Conservation (phyloP, 2,888 invertebrate species). For the Monochamus alternatus region DNA sequence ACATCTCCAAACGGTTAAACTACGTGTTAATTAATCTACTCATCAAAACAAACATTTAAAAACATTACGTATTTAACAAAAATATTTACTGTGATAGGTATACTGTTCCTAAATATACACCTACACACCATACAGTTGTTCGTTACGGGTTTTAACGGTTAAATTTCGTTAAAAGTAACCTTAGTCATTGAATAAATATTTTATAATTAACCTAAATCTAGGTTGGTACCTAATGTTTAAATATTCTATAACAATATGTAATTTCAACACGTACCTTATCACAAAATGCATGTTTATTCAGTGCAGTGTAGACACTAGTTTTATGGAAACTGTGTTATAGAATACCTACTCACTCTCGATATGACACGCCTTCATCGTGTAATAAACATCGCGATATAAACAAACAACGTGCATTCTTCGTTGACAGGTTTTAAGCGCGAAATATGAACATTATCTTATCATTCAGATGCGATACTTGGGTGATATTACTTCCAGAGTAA, state of each 20-base stretch:
- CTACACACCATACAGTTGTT: too few species aligned
- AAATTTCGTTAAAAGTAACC: neutral
- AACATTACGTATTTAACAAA: too few species aligned
- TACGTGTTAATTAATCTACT: too few species aligned
- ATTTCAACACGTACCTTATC: constrained; percentile 3
- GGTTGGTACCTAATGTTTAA: neutral
- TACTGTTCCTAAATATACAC: too few species aligned
- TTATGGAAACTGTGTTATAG: neutral
- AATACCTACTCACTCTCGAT: neutral
- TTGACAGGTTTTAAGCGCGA: neutral
- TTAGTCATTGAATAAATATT: constrained; percentile 5
- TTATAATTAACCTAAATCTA: neutral
- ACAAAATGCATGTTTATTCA: neutral
- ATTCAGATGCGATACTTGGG: too few species aligned
- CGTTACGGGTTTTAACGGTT: too few species aligned
- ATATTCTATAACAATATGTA: neutral
- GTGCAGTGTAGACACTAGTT: neutral
- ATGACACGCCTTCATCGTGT: neutral
- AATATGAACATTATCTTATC: constrained; percentile 8
- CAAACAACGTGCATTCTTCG: neutral
- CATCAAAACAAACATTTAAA: too few species aligned
- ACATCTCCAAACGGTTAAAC: too few species aligned
- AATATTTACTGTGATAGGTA: too few species aligned
- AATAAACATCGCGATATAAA: constrained; percentile 7
- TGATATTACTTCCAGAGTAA: too few species aligned